phyloP scores from a whole-genome alignment of 1,140 invertebrate genomes.

The Drosophila baimaii region DNA sequence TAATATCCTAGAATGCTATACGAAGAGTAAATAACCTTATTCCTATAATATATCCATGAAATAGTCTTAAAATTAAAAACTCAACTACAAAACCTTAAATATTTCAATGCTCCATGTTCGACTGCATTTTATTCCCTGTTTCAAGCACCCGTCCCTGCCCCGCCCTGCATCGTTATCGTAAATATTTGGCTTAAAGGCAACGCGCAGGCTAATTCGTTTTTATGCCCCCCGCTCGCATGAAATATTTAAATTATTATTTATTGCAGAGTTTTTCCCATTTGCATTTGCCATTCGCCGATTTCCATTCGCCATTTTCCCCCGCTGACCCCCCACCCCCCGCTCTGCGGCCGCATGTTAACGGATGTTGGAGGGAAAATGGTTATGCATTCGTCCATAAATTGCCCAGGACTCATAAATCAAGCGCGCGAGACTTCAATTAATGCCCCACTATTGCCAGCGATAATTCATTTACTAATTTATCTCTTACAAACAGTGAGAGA shows the following conservation, averaged over 20 bases:
- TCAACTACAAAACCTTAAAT: background rate
- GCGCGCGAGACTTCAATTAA: slow-evolving; percentile 75
- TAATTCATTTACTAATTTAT: slow-evolving; percentile 82
- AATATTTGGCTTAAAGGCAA: slow-evolving; percentile 69
- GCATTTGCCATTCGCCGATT: slow-evolving; percentile 36
- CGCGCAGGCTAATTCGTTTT: slow-evolving; percentile 69
- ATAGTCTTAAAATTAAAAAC: background rate
- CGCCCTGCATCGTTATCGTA: slow-evolving; percentile 20
- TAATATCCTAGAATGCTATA: background rate
- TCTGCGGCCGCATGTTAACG: slow-evolving; percentile 21
- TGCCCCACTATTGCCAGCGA: slow-evolving; percentile 74
- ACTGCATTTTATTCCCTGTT: background rate
- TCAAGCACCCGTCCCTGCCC: background rate
- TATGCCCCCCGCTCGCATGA: slow-evolving; percentile 53
- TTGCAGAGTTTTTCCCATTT: slow-evolving; percentile 69
- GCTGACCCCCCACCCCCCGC: no score
- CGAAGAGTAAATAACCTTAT: background rate
- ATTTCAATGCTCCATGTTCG: background rate
- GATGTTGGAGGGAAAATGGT: slow-evolving; percentile 64
- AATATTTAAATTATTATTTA: slow-evolving; percentile 82
- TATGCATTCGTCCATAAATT: slow-evolving; percentile 70
- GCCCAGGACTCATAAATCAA: slow-evolving; percentile 69
- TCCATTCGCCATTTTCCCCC: slow-evolving; percentile 26
- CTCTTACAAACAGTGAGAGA: slow-evolving; percentile 55
- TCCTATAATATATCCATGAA: background rate